A percentile compares a stretch with the other conserved stretches of the same genome.
Conservation (phyloP, 2,113 vertebrate genomes). For the Leuciscus idus region DNA sequence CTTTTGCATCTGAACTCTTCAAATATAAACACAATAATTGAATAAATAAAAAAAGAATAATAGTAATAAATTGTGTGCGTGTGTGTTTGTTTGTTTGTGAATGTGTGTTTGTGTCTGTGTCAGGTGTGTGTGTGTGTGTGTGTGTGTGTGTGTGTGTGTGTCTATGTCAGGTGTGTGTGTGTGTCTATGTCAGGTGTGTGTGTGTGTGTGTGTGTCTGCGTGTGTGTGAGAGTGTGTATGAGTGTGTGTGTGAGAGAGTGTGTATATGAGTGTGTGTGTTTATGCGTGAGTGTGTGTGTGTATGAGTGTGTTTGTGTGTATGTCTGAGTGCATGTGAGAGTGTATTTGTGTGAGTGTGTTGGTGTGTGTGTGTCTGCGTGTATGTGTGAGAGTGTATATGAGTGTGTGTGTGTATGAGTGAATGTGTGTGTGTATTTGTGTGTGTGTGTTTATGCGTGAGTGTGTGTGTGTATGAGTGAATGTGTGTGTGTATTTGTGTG, state of each 20-base stretch:
- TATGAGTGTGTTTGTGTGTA: neutral
- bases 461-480: too few relatives aligned
- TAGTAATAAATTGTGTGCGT: too few relatives aligned
- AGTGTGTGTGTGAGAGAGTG: neutral
- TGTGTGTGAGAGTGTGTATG: slow-evolving; percentile 1
- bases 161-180: neutral
- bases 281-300: neutral
- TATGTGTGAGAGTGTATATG: neutral
- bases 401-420: neutral
- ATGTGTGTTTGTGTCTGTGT: neutral
- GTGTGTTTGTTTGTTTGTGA: neutral
- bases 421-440: too few relatives aligned
- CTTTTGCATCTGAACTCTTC: too few relatives aligned
- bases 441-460: too few relatives aligned
- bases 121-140: slow-evolving; percentile 12
- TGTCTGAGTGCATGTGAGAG: neutral
- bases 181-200: neutral
- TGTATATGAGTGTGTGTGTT: too few relatives aligned
- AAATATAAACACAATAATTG: too few relatives aligned
- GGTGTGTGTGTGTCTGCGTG: too few relatives aligned
- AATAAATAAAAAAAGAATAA: too few relatives aligned
- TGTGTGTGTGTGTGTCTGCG: too few relatives aligned
- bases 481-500: too few relatives aligned
- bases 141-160: neutral
- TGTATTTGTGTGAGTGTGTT: neutral